Evolutionary conservation across 2,113 vertebrate genomes (phyloP).

Genomic region (Pantherophis guttatus): DNA sequence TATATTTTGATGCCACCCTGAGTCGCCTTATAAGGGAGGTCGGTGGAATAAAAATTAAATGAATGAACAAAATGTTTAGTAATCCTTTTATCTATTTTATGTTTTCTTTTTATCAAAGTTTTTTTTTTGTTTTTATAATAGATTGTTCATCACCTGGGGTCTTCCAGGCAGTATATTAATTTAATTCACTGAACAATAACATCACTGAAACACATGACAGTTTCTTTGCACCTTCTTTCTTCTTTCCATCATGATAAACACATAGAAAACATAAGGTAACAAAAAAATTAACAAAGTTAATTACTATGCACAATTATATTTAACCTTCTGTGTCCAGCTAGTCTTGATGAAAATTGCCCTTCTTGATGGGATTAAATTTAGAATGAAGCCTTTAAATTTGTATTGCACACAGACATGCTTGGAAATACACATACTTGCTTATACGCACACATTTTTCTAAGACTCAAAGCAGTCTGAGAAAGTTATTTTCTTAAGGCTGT

Average conservation of each 20-base stretch:
- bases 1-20: neutral
- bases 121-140: neutral
- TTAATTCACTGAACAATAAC: neutral
- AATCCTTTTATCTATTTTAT: neutral
- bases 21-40: neutral
- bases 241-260: neutral
- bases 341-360: neutral
- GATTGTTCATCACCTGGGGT: neutral
- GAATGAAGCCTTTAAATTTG: neutral
- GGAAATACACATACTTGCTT: neutral
- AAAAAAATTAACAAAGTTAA: neutral
- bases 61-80: neutral
- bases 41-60: neutral
- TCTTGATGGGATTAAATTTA: neutral
- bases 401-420: neutral
- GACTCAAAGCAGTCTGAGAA: neutral
- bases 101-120: neutral
- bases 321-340: neutral
- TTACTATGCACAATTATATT: neutral
- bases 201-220: neutral
- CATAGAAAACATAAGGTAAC: neutral
- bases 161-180: neutral
- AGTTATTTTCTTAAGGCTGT: neutral
- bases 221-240: neutral
- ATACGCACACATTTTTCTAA: neutral